Percentiles rank a stretch among this genome's conserved stretches.
Evolutionary conservation across 1,140 invertebrate genomes (phyloP).

Genomic region (Piezodorus guildinii): DNA sequence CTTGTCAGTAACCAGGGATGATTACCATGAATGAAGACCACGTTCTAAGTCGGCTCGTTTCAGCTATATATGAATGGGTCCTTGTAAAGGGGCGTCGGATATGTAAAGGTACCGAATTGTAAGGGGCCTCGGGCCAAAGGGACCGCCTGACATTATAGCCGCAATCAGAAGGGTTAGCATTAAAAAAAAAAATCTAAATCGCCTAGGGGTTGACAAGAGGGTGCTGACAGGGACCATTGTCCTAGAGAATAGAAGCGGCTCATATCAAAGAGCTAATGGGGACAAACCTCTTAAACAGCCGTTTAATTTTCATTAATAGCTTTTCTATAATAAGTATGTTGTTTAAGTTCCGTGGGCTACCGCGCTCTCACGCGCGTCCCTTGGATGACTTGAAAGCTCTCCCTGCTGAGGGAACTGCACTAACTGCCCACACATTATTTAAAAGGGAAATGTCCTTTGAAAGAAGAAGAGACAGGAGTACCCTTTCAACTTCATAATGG

Average conservation of each 20-base stretch:
- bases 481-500: too few relatives aligned
- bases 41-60: neutral
- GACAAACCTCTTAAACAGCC: neutral
- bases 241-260: neutral
- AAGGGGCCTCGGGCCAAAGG: neutral
- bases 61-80: neutral
- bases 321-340: constrained; percentile 4
- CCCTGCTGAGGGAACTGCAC: too few relatives aligned
- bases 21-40: too few relatives aligned
- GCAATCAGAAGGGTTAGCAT: neutral
- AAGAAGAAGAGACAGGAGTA: too few relatives aligned
- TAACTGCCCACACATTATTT: too few relatives aligned
- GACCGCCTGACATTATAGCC: constrained; percentile 6
- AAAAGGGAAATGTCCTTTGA: too few relatives aligned
- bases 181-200: constrained; percentile 1
- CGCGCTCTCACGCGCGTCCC: too few relatives aligned
- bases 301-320: neutral
- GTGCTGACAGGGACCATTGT: neutral
- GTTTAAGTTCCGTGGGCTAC: neutral
- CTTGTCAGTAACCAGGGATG: too few relatives aligned
- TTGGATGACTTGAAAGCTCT: too few relatives aligned
- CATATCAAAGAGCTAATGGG: neutral
- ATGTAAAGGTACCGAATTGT: constrained; percentile 4
- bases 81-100: neutral
- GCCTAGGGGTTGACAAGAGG: neutral